A percentile compares a stretch with the other conserved stretches of the same genome.
Conservation (phyloP, 2,797 vertebrate species). For the Pyrrhura leucotis region DNA sequence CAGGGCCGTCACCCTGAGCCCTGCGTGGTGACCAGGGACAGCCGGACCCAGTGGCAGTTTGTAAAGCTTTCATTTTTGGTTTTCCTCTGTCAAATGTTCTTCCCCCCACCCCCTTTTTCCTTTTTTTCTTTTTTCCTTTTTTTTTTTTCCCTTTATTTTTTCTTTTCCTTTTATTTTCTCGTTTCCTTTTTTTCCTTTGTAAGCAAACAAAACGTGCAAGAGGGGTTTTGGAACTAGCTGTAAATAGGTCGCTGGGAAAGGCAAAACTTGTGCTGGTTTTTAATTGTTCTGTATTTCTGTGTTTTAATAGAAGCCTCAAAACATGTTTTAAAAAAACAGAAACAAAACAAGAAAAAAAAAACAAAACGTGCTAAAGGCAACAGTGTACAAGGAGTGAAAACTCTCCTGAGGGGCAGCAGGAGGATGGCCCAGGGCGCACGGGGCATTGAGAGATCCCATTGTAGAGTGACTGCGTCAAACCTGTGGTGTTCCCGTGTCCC, state of each 20-base stretch:
- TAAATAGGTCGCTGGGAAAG: conserved; percentile 86
- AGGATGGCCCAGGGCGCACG: not conserved
- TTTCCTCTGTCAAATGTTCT: not conserved
- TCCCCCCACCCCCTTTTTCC: not conserved
- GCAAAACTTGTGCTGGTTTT: conserved; percentile 90
- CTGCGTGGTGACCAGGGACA: not conserved
- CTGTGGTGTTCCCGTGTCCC: not conserved
- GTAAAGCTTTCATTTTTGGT: conserved; percentile 6
- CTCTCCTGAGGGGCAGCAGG: not conserved
- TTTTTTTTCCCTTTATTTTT: too few species aligned
- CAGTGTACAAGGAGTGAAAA: conserved; percentile 6
- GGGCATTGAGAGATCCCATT: not conserved
- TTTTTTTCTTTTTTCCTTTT: too few species aligned
- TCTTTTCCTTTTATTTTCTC: too few species aligned
- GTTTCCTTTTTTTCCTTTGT: conserved; percentile 53
- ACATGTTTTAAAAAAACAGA: conserved; percentile 26
- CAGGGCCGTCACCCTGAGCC: not conserved
- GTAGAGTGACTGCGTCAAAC: not conserved
- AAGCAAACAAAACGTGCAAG: conserved; percentile 87
- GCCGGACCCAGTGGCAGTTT: conserved; percentile 44
- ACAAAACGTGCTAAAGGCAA: not conserved
- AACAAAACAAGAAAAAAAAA: not conserved
- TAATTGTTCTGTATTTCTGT: conserved; percentile 95
- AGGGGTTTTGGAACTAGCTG: conserved; percentile 84
- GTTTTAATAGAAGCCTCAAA: conserved; percentile 90